Conservation (phyloP, 2,113 vertebrate genomes). For the Heterotilapia buettikoferi region DNA sequence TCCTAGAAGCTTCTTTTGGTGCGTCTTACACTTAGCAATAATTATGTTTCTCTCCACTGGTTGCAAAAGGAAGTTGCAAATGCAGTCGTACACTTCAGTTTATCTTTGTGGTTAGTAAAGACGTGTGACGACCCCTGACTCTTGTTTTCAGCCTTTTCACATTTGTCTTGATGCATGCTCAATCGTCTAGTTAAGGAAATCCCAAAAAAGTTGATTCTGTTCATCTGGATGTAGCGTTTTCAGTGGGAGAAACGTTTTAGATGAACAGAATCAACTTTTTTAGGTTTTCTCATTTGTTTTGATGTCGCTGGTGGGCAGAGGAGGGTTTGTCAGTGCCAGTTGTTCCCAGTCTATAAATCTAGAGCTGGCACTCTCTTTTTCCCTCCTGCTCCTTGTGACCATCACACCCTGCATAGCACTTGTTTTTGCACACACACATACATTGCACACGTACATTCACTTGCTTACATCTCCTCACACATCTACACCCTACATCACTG, state of each 20-base stretch:
- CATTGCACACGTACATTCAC: not conserved
- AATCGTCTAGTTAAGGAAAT: not conserved
- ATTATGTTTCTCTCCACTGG: not conserved
- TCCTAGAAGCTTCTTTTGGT: not conserved
- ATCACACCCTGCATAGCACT: not conserved
- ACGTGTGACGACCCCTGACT: not conserved
- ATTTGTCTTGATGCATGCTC: fast-evolving
- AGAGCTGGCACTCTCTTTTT: not conserved
- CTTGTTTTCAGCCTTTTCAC: not conserved
- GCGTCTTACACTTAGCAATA: not conserved
- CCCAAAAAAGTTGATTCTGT: not conserved
- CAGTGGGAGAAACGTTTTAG: not conserved
- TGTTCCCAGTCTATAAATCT: not conserved
- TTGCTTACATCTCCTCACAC: not conserved
- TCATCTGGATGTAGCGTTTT: fast-evolving
- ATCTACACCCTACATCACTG: not conserved
- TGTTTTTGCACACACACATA: not conserved
- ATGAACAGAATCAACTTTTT: not conserved
- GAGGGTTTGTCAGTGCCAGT: fast-evolving
- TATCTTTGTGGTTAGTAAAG: not conserved
- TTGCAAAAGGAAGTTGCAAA: not conserved
- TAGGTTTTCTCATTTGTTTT: not conserved
- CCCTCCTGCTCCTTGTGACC: not conserved
- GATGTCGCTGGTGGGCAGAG: not conserved
- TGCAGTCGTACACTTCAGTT: not conserved